Evolutionary conservation across 2,113 vertebrate genomes (phyloP).

Genomic region (Tragelaphus scriptus): DNA sequence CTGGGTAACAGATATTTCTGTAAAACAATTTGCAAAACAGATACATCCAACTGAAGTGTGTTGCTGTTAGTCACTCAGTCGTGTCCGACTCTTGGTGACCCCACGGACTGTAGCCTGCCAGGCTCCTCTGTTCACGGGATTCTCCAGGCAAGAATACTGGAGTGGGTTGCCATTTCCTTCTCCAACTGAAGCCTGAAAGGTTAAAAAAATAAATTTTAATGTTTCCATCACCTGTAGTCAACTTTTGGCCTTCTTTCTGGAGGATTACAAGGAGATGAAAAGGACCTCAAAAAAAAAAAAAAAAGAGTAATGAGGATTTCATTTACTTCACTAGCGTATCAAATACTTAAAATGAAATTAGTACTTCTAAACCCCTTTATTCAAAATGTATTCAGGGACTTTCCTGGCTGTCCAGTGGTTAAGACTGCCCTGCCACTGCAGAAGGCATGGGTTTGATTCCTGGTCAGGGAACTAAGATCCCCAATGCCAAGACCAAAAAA

Average conservation of each 20-base stretch:
- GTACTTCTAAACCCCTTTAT: neutral
- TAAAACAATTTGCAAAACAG: neutral
- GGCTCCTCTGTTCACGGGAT: neutral
- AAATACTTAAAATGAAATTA: neutral
- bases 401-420: neutral
- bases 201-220: neutral
- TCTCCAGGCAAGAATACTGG: neutral
- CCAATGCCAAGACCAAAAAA: neutral
- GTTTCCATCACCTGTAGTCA: neutral
- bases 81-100: neutral
- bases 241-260: neutral
- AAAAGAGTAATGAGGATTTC: neutral
- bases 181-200: neutral
- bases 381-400: neutral
- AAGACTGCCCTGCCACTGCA: neutral
- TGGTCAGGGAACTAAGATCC: neutral
- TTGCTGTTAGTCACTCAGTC: neutral
- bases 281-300: neutral
- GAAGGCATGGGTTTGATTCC: neutral
- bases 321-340: neutral
- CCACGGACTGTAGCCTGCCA: accelerated
- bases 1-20: neutral
- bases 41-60: neutral
- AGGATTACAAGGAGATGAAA: neutral
- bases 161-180: neutral